Evolutionary conservation across 2,888 invertebrate genomes (phyloP).

Genomic region (Pecten maximus): DNA sequence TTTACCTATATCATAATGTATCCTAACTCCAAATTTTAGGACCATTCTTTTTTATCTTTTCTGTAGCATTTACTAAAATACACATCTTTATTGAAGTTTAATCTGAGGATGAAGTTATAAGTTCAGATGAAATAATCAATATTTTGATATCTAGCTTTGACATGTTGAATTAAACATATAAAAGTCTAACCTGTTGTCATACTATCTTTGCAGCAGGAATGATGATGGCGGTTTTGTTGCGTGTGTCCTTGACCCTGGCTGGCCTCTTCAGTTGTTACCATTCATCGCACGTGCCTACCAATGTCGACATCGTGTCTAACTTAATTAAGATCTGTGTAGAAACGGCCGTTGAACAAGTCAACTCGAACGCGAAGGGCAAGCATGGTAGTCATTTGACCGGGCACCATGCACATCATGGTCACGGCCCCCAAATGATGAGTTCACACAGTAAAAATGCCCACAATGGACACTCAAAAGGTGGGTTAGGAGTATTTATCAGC

Average conservation of each 20-base stretch:
- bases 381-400: neutral
- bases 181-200: too few species aligned
- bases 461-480: neutral
- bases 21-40: too few species aligned
- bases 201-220: neutral
- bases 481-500: too few species aligned
- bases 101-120: too few species aligned
- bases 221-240: neutral
- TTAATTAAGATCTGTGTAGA: constrained; percentile 4
- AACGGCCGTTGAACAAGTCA: neutral
- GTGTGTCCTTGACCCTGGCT: constrained; percentile 29
- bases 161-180: too few species aligned
- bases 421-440: neutral
- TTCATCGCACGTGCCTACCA: constrained; percentile 16
- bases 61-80: too few species aligned
- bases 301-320: neutral
- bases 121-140: too few species aligned
- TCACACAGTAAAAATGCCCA: neutral
- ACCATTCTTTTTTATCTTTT: too few species aligned
- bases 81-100: too few species aligned
- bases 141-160: too few species aligned
- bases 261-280: neutral
- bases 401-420: neutral
- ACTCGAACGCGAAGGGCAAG: neutral
- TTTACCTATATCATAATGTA: too few species aligned